Evolutionary conservation across 1,140 invertebrate genomes (phyloP).

Genomic region (Drosophila auraria): DNA sequence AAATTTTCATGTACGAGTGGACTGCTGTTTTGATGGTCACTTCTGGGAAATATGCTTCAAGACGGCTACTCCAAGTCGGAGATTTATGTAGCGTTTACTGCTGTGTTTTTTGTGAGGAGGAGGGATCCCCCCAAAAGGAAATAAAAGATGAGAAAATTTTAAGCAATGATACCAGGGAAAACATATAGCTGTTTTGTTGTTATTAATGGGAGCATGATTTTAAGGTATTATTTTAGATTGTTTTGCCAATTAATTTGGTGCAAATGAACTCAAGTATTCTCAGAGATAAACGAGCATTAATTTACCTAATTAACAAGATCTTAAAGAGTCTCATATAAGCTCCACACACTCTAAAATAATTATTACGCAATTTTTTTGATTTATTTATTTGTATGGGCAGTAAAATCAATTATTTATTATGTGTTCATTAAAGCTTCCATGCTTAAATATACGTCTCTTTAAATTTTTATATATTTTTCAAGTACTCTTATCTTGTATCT

Average conservation of each 20-base stretch:
- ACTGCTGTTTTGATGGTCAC: constrained; percentile 36
- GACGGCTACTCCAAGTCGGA: not conserved
- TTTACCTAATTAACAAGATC: not conserved
- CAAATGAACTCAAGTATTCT: not conserved
- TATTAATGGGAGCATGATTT: not conserved
- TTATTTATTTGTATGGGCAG: not conserved
- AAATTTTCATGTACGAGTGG: constrained; percentile 28
- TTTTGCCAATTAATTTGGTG: not conserved
- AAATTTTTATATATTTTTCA: not conserved
- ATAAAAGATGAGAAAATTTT: not conserved
- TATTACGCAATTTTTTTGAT: not conserved
- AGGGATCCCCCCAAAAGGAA: not conserved
- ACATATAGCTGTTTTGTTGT: not conserved
- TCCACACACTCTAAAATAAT: not conserved
- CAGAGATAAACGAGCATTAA: not conserved
- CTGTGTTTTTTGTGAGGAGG: not conserved
- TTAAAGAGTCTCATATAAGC: not conserved
- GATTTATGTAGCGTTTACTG: constrained; percentile 29
- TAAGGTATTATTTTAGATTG: too few species aligned
- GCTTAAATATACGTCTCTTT: not conserved
- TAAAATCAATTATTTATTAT: not conserved
- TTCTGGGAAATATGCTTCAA: constrained; percentile 29
- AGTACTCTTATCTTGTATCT: not conserved
- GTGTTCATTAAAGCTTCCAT: not conserved
- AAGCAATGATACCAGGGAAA: not conserved